Evolutionary conservation across 1,140 invertebrate genomes (phyloP), one percentile per base, ranked within the genome.

Genomic region (Lasioglossum albipes): DNA sequence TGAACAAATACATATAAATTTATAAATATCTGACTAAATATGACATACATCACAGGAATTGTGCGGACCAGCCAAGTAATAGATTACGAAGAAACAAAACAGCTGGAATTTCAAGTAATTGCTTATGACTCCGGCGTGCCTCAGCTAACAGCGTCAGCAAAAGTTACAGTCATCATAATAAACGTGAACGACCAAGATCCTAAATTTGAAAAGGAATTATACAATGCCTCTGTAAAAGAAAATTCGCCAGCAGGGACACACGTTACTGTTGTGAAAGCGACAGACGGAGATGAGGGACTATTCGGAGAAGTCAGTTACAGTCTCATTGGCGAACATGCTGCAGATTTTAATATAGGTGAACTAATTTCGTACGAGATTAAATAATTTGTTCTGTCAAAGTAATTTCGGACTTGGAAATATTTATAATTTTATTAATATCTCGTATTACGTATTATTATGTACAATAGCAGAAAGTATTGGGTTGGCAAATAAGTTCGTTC

Each of bases 101-200:
- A 94, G 71, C 93, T 98, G 5, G 96, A 96, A 87, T 97, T 98
- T 85, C 96, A 95, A 2, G 95, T 98, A 0, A 93, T 96, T 0
- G 97, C 97, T 0, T 96, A 95, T 84, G 98, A 98, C 92, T 96
- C 96, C 1, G 97, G 97, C 16, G 95, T 97, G 0, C 98, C 98
- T 2, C 96, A 96, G 85, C 93, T 96, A 64, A 96, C 96, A 10
- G 95, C 97, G 0, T 94, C 95, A 0, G 97, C 97, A 0, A 94
- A 95, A 20, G 95, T 99, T 6, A 95, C 93, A 10, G 96, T 98
- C 0, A 95, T 96, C 59, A 95, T 99, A 18, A 94, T 96, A 31
- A 98, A 98, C 89, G 95, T 97, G 0, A 99, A 99, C 87, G 97
- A 98, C 89, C 97, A 97, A 87, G 95, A 96, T 90, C 98, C 98